These are phyloP conservation scores for Cynocephalus volans DNA, from an alignment of 2,113 vertebrate species.

Conservation along the genomic window DNA sequence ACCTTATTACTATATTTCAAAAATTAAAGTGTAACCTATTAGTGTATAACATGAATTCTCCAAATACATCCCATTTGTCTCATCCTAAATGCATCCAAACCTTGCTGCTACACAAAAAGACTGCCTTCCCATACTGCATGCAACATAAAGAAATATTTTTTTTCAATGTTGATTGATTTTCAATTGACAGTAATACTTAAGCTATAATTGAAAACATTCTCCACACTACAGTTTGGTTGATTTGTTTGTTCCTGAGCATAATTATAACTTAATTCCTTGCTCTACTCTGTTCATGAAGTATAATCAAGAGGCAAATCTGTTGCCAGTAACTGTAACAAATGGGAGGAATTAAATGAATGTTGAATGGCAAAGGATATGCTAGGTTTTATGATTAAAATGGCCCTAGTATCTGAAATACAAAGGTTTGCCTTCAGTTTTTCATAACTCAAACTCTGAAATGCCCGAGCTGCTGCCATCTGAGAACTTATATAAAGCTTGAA, in stretches of 20 bases:
- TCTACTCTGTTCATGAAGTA: not conserved
- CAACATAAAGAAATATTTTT: not conserved
- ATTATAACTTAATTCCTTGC: not conserved
- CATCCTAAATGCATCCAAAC: not conserved
- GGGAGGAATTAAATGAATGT: not conserved
- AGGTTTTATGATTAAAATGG: not conserved
- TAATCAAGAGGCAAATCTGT: slow-evolving; percentile 14
- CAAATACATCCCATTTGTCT: not conserved
- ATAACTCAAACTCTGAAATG: not conserved
- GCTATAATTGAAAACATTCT: slow-evolving; percentile 23
- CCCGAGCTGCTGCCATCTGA: not conserved
- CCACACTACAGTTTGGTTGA: not conserved
- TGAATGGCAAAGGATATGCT: not conserved
- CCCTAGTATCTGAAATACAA: not conserved
- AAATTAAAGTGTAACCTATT: not conserved
- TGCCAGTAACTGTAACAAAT: not conserved
- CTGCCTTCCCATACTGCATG: not conserved
- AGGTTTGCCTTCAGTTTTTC: not conserved
- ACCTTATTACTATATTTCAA: not conserved
- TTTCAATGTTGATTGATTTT: not conserved
- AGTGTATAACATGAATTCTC: not conserved
- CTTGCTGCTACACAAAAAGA: not conserved
- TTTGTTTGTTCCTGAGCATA: slow-evolving; percentile 54
- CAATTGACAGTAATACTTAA: not conserved
- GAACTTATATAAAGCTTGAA: not conserved